Conservation (phyloP, 2,888 invertebrate genomes). For the Caenorhabditis macrosperma region DNA sequence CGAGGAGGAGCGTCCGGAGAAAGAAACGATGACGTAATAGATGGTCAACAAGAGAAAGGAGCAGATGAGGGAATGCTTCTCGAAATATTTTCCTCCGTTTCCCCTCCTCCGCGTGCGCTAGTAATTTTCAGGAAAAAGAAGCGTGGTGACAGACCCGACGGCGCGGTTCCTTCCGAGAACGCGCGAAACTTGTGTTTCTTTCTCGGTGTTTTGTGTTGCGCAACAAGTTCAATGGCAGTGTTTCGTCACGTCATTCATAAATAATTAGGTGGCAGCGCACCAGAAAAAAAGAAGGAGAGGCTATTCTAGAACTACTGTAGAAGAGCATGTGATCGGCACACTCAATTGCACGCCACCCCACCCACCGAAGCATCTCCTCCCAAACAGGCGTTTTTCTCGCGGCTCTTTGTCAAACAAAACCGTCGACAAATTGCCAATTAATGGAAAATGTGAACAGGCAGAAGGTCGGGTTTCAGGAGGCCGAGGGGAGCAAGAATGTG, state of each 20-base stretch:
- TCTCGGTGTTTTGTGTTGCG: constrained; percentile 28
- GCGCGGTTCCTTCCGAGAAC: no score
- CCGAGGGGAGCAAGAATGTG: constrained; percentile 19
- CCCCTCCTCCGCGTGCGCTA: not conserved
- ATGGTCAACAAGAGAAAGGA: not conserved
- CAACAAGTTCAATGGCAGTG: constrained; percentile 43
- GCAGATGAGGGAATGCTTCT: not conserved
- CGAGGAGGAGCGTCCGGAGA: not conserved
- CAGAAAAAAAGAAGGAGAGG: not conserved
- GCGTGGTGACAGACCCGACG: no score
- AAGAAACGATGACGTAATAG: not conserved
- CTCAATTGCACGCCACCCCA: not conserved
- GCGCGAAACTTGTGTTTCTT: constrained; percentile 24
- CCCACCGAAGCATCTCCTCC: not conserved
- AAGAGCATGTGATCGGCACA: not conserved
- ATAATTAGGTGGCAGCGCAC: constrained; percentile 23
- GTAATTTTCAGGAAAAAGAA: not conserved
- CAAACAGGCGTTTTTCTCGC: not conserved
- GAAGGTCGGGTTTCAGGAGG: constrained; percentile 39
- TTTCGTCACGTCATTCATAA: constrained; percentile 55
- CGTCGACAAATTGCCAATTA: constrained; percentile 49
- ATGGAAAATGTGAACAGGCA: constrained; percentile 36
- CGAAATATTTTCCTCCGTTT: not conserved
- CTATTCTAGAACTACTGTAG: constrained; percentile 10
- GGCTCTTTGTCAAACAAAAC: constrained; percentile 6